These are phyloP conservation scores for Hemicrepidius hirtus DNA, from an alignment of 2,888 invertebrate genomes.

Conservation along the genomic window DNA sequence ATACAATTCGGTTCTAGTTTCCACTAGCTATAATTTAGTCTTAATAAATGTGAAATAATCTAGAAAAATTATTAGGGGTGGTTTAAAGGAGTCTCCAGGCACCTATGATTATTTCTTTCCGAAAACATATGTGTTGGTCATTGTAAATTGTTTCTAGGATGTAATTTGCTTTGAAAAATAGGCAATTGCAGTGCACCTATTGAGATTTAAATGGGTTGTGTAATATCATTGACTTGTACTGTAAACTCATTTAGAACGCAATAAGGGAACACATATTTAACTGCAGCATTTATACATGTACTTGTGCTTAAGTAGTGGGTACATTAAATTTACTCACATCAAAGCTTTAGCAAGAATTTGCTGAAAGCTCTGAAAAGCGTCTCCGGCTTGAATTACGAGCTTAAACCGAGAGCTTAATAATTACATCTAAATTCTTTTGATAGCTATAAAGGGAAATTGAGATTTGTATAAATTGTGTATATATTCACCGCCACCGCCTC, in stretches of 20 bases:
- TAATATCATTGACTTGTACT: conserved; percentile 10
- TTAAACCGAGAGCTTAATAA: conserved; percentile 67
- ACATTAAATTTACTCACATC: conserved; percentile 68
- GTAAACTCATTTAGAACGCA: conserved; percentile 32
- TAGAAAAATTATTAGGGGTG: too few species aligned
- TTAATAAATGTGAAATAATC: too few species aligned
- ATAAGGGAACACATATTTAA: conserved; percentile 52
- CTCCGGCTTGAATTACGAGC: conserved; percentile 65
- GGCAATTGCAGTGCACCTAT: not conserved
- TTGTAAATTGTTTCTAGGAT: too few species aligned
- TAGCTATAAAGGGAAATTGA: conserved; percentile 66
- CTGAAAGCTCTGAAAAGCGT: conserved; percentile 66
- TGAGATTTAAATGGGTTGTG: conserved; percentile 15
- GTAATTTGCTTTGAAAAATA: too few species aligned
- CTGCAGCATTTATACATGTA: conserved; percentile 59
- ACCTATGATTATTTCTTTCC: too few species aligned
- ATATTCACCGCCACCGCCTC: conserved; percentile 19
- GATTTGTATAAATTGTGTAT: conserved; percentile 63
- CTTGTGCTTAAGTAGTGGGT: conserved; percentile 63
- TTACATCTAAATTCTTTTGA: conserved; percentile 70
- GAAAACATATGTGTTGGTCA: not conserved
- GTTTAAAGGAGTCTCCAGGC: too few species aligned
- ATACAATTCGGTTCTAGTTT: too few species aligned
- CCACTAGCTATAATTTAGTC: too few species aligned
- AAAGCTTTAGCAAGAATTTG: conserved; percentile 66